These are phyloP conservation scores for Rousettus madagascariensis DNA, from an alignment of 2,797 vertebrate genomes.

Conservation along the genomic window DNA sequence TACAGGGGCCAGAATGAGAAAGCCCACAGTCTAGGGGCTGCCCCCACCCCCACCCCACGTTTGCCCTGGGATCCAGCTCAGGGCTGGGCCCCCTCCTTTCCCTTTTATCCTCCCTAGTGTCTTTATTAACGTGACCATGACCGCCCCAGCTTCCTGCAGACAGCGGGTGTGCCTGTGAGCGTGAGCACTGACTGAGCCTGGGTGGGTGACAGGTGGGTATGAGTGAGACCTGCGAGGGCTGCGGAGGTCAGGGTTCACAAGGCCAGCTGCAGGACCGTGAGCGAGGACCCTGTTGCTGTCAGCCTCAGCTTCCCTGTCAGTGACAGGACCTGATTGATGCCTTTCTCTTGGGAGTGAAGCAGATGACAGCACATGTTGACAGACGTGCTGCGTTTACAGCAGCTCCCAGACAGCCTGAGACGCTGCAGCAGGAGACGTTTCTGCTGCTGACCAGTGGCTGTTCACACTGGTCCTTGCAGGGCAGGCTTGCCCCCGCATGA, in stretches of 20 bases:
- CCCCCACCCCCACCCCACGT: too few relatives aligned
- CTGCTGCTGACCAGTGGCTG: background rate
- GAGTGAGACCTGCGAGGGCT: background rate
- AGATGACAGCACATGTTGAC: accelerated
- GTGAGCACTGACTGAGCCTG: too few relatives aligned
- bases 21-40: background rate
- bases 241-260: background rate
- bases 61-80: background rate
- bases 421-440: background rate
- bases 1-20: background rate
- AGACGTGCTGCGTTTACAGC: background rate
- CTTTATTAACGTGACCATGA: background rate
- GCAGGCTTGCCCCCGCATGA: background rate
- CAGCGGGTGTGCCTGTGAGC: background rate
- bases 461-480: background rate
- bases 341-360: background rate
- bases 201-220: background rate
- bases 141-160: background rate
- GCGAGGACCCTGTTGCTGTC: background rate
- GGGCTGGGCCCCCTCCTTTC: background rate
- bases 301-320: background rate
- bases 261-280: background rate
- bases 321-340: accelerated
- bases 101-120: background rate
- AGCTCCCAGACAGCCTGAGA: too few relatives aligned